These are phyloP conservation scores for Acrobasis repandana DNA, from an alignment of 2,888 invertebrate genomes.

Conservation along the genomic window DNA sequence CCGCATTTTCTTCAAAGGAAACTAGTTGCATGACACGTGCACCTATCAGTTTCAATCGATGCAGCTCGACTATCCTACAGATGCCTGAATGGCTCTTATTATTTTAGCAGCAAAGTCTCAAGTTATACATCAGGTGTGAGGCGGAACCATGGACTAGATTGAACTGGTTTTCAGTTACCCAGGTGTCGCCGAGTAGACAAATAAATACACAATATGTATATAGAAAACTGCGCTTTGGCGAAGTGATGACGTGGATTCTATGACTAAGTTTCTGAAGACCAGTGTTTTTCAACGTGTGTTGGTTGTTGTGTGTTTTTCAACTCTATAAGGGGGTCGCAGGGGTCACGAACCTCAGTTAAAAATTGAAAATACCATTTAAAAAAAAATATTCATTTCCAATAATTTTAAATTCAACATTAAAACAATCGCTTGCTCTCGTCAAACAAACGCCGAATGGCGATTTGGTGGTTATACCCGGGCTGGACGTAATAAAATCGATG, in stretches of 20 bases:
- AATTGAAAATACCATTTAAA: no score
- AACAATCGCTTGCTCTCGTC: no score
- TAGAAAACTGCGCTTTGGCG: not conserved
- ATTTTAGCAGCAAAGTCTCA: not conserved
- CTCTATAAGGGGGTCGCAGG: no score
- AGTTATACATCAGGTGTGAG: constrained; percentile 7
- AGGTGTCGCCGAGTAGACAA: constrained; percentile 17
- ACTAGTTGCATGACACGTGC: constrained; percentile 26
- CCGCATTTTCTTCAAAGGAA: constrained; percentile 17
- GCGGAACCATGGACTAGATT: constrained; percentile 18
- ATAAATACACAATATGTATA: not conserved
- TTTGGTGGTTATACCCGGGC: no score
- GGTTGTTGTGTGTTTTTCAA: no score
- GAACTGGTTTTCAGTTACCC: constrained; percentile 22
- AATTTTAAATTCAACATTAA: no score
- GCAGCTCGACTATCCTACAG: constrained; percentile 22
- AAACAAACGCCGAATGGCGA: no score
- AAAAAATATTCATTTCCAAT: no score
- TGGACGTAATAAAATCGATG: no score
- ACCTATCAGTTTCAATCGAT: constrained; percentile 29
- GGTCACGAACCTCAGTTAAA: no score
- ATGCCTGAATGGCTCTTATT: not conserved
- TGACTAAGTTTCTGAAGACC: constrained; percentile 2
- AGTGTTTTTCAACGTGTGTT: not conserved
- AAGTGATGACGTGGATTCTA: not conserved